phyloP scores from a whole-genome alignment of 2,797 vertebrate species.

The Adelosebastes latens region DNA sequence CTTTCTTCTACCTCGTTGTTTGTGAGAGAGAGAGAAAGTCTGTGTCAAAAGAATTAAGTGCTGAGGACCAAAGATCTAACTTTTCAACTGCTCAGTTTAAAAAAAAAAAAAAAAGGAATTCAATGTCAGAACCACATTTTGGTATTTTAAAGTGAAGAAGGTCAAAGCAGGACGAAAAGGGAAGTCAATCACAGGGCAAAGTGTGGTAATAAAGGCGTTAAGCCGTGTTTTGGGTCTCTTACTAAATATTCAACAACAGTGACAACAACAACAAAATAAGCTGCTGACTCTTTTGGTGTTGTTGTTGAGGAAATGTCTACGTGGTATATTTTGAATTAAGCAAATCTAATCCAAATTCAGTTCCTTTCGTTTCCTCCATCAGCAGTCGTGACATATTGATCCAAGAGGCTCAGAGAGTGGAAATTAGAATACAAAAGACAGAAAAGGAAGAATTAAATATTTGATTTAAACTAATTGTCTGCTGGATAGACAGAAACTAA shows the following conservation, averaged over 20 bases:
- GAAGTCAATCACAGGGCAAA: neutral
- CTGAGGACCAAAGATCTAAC: conserved; percentile 24
- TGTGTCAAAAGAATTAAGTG: conserved; percentile 42
- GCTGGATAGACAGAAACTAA: neutral
- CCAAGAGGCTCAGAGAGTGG: neutral
- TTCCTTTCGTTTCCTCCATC: neutral
- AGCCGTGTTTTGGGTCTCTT: neutral
- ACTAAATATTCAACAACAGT: neutral
- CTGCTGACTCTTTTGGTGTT: neutral
- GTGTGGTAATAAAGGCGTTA: neutral
- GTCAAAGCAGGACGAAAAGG: conserved; percentile 21
- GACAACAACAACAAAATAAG: neutral
- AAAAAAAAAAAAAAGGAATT: neutral
- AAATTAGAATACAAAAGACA: neutral
- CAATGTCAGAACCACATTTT: conserved; percentile 24
- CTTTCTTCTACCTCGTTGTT: conserved; percentile 26
- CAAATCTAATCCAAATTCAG: neutral
- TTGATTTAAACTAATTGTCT: neutral
- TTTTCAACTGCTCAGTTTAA: conserved; percentile 7
- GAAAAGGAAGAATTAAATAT: neutral
- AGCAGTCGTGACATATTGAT: neutral
- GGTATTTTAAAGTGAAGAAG: conserved; percentile 19
- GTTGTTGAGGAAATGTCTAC: neutral
- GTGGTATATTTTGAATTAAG: neutral
- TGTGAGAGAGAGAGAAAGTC: conserved; percentile 14